Percentiles rank a stretch among this genome's conserved stretches.
phyloP scores from a whole-genome alignment of 2,797 vertebrate genomes.

The Cetoscarus ocellatus region DNA sequence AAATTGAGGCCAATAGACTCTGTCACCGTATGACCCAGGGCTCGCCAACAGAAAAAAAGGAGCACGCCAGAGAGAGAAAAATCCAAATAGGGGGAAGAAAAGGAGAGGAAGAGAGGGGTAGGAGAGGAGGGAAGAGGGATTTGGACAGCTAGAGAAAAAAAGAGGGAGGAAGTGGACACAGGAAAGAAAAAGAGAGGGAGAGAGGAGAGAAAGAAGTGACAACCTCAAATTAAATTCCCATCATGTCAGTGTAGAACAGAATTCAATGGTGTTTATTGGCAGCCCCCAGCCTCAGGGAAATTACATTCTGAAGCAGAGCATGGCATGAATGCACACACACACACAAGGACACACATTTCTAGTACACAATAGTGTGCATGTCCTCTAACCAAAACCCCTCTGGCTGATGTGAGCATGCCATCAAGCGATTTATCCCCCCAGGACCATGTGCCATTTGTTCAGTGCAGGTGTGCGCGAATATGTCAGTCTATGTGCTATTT shows the following conservation, averaged over 20 bases:
- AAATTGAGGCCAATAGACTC: slow-evolving; percentile 80
- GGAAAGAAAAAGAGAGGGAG: slow-evolving; percentile 45
- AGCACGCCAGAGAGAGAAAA: slow-evolving; percentile 39
- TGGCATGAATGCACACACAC: slow-evolving; percentile 70
- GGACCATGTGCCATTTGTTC: slow-evolving; percentile 61
- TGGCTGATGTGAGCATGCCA: slow-evolving; percentile 68
- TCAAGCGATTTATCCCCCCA: slow-evolving; percentile 67
- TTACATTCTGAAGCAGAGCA: slow-evolving; percentile 85
- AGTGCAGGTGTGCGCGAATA: slow-evolving; percentile 38
- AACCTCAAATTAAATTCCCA: slow-evolving; percentile 89
- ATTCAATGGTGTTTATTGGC: slow-evolving; percentile 88
- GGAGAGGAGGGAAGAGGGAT: neutral
- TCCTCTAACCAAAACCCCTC: slow-evolving; percentile 38
- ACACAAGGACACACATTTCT: slow-evolving; percentile 46
- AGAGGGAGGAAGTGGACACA: slow-evolving; percentile 42
- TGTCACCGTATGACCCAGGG: slow-evolving; percentile 70
- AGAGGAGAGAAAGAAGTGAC: slow-evolving; percentile 77
- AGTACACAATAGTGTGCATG: slow-evolving; percentile 59
- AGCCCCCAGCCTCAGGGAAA: slow-evolving; percentile 85
- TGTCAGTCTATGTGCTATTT: slow-evolving; percentile 33
- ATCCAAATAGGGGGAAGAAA: slow-evolving; percentile 57
- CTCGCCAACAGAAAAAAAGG: slow-evolving; percentile 62
- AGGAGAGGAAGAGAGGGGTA: slow-evolving; percentile 13
- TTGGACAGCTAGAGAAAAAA: slow-evolving; percentile 11
- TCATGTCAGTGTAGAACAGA: slow-evolving; percentile 88